A percentile compares a stretch with the other conserved stretches of the same genome.
Conservation (phyloP, 2,888 invertebrate species). For the Diaprepes abbreviatus region DNA sequence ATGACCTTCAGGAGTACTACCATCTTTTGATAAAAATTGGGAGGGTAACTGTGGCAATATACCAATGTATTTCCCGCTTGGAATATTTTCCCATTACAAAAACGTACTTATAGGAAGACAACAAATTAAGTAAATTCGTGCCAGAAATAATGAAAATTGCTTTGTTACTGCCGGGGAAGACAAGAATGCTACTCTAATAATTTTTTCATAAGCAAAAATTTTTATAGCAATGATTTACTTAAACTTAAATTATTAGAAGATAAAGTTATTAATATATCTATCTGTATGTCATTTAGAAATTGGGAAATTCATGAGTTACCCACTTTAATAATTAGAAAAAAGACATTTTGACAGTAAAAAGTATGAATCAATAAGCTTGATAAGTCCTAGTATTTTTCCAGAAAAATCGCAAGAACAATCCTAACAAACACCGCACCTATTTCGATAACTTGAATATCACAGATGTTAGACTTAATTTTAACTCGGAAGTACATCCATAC, state of each 20-base stretch:
- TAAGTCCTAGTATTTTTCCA: not conserved
- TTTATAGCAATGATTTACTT: not conserved
- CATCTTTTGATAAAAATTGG: not conserved
- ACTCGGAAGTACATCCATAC: not conserved
- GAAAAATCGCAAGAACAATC: not conserved
- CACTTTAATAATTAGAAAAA: constrained; percentile 21
- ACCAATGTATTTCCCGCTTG: constrained; percentile 42
- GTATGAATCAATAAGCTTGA: not conserved
- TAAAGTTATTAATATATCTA: not conserved
- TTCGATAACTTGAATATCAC: constrained; percentile 2
- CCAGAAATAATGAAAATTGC: constrained; percentile 44
- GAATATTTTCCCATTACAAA: constrained; percentile 47
- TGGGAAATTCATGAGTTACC: constrained; percentile 50
- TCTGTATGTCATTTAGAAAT: constrained; percentile 25
- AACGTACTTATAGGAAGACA: constrained; percentile 35
- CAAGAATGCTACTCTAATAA: constrained; percentile 17
- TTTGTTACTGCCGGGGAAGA: not conserved
- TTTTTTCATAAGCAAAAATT: constrained; percentile 31
- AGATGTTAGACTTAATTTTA: not conserved
- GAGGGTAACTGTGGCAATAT: constrained; percentile 20
- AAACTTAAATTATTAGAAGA: not conserved
- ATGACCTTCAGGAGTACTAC: not conserved
- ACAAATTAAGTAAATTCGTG: constrained; percentile 39
- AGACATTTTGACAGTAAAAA: constrained; percentile 43
- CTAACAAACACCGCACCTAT: not conserved